Conservation (phyloP, 2,113 vertebrate species). For the Oncorhynchus nerka region DNA sequence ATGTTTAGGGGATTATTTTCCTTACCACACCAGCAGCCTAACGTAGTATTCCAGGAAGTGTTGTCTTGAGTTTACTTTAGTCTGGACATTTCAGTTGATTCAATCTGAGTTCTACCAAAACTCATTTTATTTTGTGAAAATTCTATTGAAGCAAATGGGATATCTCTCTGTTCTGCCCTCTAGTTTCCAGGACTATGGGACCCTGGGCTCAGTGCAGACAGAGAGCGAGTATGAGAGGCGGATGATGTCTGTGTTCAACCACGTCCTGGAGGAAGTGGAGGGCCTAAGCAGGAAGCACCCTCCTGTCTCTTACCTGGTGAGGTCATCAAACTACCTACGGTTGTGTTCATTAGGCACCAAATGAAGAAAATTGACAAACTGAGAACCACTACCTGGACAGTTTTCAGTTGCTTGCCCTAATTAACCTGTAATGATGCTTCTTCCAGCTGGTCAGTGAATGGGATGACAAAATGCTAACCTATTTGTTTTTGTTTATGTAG, state of each 20-base stretch:
- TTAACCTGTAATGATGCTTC: too few relatives aligned
- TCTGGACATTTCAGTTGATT: not conserved
- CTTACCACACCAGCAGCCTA: too few relatives aligned
- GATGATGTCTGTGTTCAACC: conserved; percentile 93
- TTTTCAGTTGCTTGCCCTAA: too few relatives aligned
- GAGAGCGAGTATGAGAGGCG: conserved; percentile 93
- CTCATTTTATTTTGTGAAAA: not conserved
- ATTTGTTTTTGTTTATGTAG: conserved; percentile 64
- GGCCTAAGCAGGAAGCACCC: conserved; percentile 89
- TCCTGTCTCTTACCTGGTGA: conserved; percentile 92
- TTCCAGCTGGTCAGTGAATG: too few relatives aligned
- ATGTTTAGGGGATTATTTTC: not conserved
- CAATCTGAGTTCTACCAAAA: not conserved
- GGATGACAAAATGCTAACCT: too few relatives aligned
- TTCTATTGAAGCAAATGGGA: not conserved
- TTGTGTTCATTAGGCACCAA: too few relatives aligned
- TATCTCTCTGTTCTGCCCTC: conserved; percentile 17
- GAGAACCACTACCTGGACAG: too few relatives aligned
- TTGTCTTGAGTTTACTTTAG: too few relatives aligned
- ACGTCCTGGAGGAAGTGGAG: conserved; percentile 91
- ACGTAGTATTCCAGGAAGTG: too few relatives aligned
- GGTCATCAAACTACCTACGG: conserved; percentile 18
- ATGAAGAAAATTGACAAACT: too few relatives aligned
- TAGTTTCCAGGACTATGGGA: conserved; percentile 91
- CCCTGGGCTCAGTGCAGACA: conserved; percentile 77